These are phyloP conservation scores for Corella eumyota DNA, from an alignment of 23 tunicate genomes.

Conservation along the genomic window DNA sequence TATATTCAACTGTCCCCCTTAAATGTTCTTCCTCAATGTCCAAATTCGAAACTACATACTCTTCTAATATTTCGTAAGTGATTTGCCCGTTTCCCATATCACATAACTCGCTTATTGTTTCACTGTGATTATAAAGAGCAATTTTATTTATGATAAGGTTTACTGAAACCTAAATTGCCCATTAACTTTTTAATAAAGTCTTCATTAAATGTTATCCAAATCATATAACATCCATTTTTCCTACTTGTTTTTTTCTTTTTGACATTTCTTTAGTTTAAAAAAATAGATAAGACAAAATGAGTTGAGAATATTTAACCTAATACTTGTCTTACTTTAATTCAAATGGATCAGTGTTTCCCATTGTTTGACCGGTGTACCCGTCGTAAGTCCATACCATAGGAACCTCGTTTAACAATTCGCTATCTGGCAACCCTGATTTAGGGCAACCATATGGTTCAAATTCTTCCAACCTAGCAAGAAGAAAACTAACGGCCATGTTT, in stretches of 20 bases:
- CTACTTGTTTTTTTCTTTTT: too few species aligned
- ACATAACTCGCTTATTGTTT: neutral
- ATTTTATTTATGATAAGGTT: neutral
- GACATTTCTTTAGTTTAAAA: neutral
- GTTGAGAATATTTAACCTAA: neutral
- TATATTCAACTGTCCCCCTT: conserved; percentile 16
- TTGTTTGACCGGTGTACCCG: conserved; percentile 21
- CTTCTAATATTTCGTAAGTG: conserved; percentile 6
- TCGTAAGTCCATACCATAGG: conserved; percentile 38
- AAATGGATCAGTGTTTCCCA: conserved; percentile 50
- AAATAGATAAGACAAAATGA: neutral
- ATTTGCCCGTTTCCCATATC: neutral
- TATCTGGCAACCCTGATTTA: conserved; percentile 1
- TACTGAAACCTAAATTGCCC: neutral
- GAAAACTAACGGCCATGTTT: conserved; percentile 30
- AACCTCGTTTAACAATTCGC: conserved; percentile 9
- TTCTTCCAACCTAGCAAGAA: conserved; percentile 5
- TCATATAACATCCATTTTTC: too few species aligned
- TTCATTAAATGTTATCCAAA: too few species aligned
- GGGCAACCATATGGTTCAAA: conserved; percentile 24
- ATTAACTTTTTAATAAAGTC: too few species aligned
- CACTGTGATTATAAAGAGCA: neutral
- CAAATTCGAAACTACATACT: neutral
- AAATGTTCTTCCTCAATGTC: conserved; percentile 13
- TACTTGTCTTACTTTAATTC: conserved; percentile 10